Evolutionary conservation across 2,113 vertebrate species (phyloP).

Genomic region (Heterotilapia buettikoferi): DNA sequence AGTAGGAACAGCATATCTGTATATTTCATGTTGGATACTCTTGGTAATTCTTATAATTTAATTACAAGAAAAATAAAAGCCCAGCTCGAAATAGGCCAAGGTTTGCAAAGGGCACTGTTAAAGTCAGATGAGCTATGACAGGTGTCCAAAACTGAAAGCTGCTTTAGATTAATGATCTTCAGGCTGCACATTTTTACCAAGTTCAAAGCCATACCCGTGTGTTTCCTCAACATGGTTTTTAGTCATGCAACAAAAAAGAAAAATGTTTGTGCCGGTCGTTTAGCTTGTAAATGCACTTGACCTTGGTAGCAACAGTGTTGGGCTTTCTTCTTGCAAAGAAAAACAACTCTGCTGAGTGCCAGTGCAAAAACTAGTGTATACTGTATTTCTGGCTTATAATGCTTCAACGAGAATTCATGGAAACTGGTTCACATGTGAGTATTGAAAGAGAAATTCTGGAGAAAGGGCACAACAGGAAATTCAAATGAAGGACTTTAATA

Average conservation of each 20-base stretch:
- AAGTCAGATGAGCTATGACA: background rate
- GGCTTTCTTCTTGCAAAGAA: background rate
- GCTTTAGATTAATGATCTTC: background rate
- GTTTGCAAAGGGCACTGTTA: background rate
- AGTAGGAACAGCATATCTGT: background rate
- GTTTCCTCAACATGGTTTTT: background rate
- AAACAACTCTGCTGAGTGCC: background rate
- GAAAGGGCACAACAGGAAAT: background rate
- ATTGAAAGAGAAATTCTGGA: background rate
- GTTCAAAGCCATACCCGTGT: background rate
- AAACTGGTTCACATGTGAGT: background rate
- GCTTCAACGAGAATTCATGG: background rate
- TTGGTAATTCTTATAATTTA: background rate
- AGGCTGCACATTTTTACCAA: background rate
- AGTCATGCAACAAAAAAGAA: background rate
- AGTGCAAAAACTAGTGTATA: background rate
- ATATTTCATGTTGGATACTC: background rate
- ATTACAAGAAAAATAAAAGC: background rate
- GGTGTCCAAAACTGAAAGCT: background rate
- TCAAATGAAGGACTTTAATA: background rate
- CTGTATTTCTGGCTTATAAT: background rate
- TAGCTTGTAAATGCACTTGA: background rate
- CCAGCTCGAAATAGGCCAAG: background rate
- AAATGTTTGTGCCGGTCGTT: background rate
- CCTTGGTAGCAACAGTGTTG: background rate